Percentiles rank a stretch among this genome's conserved stretches.
phyloP scores from a whole-genome alignment of 64 coral and sea anemone species.

The Montipora cactus region DNA sequence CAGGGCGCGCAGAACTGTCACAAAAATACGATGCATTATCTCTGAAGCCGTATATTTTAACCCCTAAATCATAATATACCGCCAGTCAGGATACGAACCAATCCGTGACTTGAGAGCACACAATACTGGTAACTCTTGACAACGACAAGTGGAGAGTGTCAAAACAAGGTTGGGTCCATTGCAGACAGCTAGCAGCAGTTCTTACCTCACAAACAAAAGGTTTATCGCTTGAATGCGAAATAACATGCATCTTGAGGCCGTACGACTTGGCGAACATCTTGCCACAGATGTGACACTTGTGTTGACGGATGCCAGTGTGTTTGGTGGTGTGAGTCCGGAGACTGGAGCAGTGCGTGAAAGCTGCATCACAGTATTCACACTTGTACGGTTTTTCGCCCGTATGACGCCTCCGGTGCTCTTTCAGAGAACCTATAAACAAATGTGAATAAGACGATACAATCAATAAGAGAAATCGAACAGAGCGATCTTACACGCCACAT shows the following conservation, averaged over 20 bases:
- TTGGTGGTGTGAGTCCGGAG: slow-evolving; percentile 22
- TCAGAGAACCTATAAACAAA: slow-evolving; percentile 9
- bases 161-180: neutral
- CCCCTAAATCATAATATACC: too few species aligned
- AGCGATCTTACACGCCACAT: too few species aligned
- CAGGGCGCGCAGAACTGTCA: too few species aligned
- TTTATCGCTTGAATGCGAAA: slow-evolving; percentile 44
- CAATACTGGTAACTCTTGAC: too few species aligned
- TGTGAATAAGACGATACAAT: neutral
- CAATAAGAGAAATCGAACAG: too few species aligned
- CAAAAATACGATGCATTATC: too few species aligned
- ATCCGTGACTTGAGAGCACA: too few species aligned
- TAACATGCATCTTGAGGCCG: slow-evolving; percentile 44
- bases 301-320: slow-evolving; percentile 23
- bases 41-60: too few species aligned
- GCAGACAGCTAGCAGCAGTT: neutral
- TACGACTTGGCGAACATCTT: slow-evolving; percentile 51
- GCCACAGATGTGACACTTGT: slow-evolving; percentile 38
- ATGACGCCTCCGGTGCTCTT: slow-evolving; percentile 33
- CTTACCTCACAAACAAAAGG: slow-evolving; percentile 48
- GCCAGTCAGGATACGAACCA: too few species aligned
- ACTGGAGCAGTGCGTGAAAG: neutral
- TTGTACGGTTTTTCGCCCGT: slow-evolving; percentile 38
- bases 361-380: slow-evolving; percentile 35
- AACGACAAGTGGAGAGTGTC: too few species aligned